Base-by-base conservation (phyloP, 2,113 vertebrate genomes). In the Polyodon spathula region DNA sequence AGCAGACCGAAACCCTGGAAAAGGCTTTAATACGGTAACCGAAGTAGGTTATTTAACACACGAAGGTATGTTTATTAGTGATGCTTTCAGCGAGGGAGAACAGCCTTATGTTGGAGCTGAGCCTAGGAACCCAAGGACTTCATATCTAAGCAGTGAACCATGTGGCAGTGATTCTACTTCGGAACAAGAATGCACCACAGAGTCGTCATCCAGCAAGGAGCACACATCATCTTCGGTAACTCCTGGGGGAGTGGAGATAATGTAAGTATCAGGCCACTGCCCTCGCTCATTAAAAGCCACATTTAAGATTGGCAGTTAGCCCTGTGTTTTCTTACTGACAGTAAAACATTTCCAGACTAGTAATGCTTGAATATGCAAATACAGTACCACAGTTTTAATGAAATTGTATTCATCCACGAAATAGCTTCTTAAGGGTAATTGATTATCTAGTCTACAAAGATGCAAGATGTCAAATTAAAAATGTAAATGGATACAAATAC, bases 11-110 rank as follows among this genome's bases (percentile, higher is more conserved):
- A 78, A 48, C 67, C 58, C 76, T 17, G 67, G 67, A 42, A 86
- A 77, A 58, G 75, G 87, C 62, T 77, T 56, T 53, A 37, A 59
- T 0, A 12, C 87, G 63, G 92, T 93, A 65, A 81, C 88, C 0
- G 94, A 97, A 73, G 88, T 98, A 63, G 95, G 93, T 59, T 97
- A 95, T 77, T 88, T 97, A 75, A 97, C 91, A 10, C 93, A 97
- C 0, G 96, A 98, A 77, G 93, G 95, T 58, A 74, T 96, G 77
- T 98, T 98, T 69, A 93, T 98, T 71, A 98, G 95, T 7, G 96
- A 98, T 1, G 93, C 95, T 0, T 87, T 96, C 17, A 62, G 68
- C 0, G 88, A 91, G 5, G 81, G 75, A 9, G 92, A 91, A 62
- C 81, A 84, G 60, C 73, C 61, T 2, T 1, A 68, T 2, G 1